phyloP scores from a whole-genome alignment of 2,797 vertebrate genomes.

The Pyrrhura leucotis region DNA sequence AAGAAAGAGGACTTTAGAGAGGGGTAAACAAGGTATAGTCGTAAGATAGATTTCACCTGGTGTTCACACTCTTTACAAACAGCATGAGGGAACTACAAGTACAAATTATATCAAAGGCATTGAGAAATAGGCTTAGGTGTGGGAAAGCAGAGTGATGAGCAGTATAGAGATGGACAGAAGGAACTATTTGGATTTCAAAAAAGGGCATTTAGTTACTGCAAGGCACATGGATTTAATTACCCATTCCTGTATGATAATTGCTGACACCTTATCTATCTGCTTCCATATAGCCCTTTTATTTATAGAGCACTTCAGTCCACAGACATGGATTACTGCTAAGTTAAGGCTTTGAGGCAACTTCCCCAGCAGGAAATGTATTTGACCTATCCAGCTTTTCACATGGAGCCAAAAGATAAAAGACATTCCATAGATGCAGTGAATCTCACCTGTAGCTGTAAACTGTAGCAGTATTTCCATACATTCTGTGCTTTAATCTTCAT shows the following conservation, averaged over 20 bases:
- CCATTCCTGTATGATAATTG: background rate
- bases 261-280: background rate
- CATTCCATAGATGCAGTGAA: background rate
- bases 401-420: background rate
- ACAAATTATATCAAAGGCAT: background rate
- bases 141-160: background rate
- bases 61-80: background rate
- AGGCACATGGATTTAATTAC: background rate
- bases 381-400: background rate
- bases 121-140: background rate
- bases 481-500: background rate
- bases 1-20: background rate
- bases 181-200: background rate
- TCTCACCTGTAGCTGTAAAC: background rate
- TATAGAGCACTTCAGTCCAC: background rate
- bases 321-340: background rate
- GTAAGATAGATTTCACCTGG: background rate
- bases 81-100: background rate
- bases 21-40: background rate
- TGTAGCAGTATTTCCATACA: background rate
- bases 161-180: background rate
- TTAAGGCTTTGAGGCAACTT: background rate
- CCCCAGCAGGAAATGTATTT: background rate
- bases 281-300: background rate
- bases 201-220: background rate